phyloP scores from a whole-genome alignment of 2,888 invertebrate genomes.

The Caenorhabditis sinica region DNA sequence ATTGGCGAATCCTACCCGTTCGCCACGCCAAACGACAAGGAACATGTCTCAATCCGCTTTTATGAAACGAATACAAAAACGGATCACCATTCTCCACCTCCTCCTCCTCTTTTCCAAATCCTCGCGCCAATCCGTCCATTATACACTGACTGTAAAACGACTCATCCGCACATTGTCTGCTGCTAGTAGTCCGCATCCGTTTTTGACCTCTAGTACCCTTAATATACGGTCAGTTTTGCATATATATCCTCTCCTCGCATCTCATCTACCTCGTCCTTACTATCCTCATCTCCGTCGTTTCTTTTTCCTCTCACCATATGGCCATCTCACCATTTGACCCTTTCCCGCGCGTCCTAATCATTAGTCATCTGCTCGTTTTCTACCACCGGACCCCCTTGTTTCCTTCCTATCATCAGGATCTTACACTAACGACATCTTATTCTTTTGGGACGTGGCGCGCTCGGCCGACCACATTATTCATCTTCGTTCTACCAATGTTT shows the following conservation, averaged over 20 bases:
- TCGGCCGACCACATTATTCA: constrained; percentile 42
- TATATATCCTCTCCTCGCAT: constrained; percentile 35
- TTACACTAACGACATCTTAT: constrained; percentile 48
- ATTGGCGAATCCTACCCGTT: constrained; percentile 49
- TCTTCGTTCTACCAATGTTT: constrained; percentile 36
- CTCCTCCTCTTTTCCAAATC: constrained; percentile 13
- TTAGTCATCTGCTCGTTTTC: constrained; percentile 56
- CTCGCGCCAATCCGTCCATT: constrained; percentile 49
- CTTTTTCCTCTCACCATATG: constrained; percentile 48
- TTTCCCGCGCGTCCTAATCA: constrained; percentile 58
- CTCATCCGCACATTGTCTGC: constrained; percentile 45
- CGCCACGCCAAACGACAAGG: constrained; percentile 14
- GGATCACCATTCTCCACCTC: constrained; percentile 12
- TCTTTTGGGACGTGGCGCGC: constrained; percentile 30
- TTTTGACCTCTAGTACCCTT: constrained; percentile 60
- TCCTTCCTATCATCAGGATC: constrained; percentile 37
- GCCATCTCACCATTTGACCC: constrained; percentile 56
- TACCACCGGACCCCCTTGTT: constrained; percentile 21
- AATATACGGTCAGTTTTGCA: constrained; percentile 59
- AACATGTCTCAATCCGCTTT: constrained; percentile 56
- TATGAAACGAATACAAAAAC: constrained; percentile 55
- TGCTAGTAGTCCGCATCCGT: constrained; percentile 33
- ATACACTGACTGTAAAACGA: constrained; percentile 63
- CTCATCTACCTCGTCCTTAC: constrained; percentile 20
- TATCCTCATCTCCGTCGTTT: constrained; percentile 11